phyloP scores from a whole-genome alignment of 1,140 invertebrate genomes.

The Drosophila jambulina region DNA sequence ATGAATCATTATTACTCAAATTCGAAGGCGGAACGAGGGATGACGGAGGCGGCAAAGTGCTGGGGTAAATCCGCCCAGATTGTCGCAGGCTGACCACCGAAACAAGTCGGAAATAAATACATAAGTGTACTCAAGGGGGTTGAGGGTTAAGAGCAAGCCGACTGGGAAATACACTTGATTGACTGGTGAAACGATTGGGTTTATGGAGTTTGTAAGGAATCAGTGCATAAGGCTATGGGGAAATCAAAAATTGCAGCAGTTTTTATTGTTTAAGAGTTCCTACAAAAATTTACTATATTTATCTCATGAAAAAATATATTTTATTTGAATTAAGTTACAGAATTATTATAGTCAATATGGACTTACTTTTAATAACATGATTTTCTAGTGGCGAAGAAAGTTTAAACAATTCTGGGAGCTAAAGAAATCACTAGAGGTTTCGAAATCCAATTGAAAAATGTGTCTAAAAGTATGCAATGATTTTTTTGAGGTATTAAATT shows the following conservation, averaged over 20 bases:
- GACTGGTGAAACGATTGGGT: no score
- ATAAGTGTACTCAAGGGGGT: constrained; percentile 33
- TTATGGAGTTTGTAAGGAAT: background rate
- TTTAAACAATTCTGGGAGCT: no score
- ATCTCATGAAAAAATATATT: no score
- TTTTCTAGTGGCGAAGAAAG: no score
- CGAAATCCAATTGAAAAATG: no score
- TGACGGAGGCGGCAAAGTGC: constrained; percentile 18
- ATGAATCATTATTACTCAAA: constrained; percentile 84
- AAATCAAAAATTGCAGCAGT: background rate
- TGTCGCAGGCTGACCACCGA: constrained; percentile 33
- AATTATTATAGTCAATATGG: no score
- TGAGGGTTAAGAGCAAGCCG: background rate
- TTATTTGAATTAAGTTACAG: no score
- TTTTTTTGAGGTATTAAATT: no score
- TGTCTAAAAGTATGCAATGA: no score
- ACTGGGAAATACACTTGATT: constrained; percentile 16
- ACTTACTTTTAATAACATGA: no score
- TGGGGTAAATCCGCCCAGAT: constrained; percentile 1
- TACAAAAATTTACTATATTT: no score
- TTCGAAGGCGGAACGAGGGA: constrained; percentile 53
- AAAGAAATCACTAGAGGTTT: no score
- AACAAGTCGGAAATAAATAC: constrained; percentile 62
- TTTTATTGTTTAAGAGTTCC: background rate
- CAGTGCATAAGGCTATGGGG: rapidly evolving